phyloP scores from a whole-genome alignment of 1,140 invertebrate genomes.

The Lamellibrachia luymesi region DNA sequence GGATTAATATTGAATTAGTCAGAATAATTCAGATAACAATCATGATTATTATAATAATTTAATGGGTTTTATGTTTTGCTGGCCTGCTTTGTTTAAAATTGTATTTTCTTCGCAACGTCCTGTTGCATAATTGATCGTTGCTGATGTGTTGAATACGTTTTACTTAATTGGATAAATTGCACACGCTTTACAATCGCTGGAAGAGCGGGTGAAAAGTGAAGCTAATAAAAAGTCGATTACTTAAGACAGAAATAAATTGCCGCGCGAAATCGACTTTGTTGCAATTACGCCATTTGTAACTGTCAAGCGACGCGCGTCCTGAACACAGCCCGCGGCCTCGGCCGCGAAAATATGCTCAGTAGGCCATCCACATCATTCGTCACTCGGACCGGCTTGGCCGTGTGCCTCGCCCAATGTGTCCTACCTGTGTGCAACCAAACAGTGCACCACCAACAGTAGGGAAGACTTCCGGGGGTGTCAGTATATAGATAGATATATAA shows the following conservation, averaged over 20 bases:
- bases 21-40: too few species aligned
- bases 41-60: not conserved
- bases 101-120: not conserved
- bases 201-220: not conserved
- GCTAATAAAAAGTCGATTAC: conserved; percentile 5
- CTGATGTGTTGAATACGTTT: not conserved
- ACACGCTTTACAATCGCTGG: not conserved
- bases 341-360: too few species aligned
- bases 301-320: not conserved
- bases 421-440: not conserved
- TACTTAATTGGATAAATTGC: conserved; percentile 5
- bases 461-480: not conserved
- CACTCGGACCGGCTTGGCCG: too few species aligned
- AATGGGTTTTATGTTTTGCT: not conserved
- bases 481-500: not conserved
- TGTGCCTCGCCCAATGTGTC: not conserved
- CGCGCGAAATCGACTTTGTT: not conserved
- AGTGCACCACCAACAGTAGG: not conserved
- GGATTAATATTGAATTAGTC: too few species aligned
- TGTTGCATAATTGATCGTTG: not conserved
- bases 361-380: too few species aligned
- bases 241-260: conserved; percentile 1
- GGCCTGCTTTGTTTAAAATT: not conserved
- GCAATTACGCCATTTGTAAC: not conserved
- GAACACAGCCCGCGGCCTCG: not conserved